Base-by-base conservation (phyloP, 2,113 vertebrate genomes). In the Microcebus jonahi region DNA sequence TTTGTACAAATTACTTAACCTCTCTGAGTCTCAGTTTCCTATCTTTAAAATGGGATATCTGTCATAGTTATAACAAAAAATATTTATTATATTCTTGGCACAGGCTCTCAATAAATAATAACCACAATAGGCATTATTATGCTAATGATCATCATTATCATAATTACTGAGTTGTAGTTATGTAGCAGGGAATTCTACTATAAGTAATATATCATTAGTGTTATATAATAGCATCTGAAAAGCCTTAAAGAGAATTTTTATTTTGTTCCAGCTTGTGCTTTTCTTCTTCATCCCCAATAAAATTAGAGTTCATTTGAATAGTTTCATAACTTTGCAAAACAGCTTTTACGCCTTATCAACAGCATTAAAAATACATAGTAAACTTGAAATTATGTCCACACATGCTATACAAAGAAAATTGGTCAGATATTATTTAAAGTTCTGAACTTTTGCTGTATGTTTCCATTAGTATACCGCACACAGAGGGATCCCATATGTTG, bases 191-290 rank as follows among this genome's bases (percentile, higher is more conserved):
- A 97, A 14, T 48, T 94, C 48, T 88, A 34, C 17, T 77, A 70
- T 3, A 45, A 84, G 53, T 84, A 57, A 59, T 81, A 27, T 68
- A 34, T 59, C 92, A 90, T 79, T 63, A 67, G 23, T 70, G 20
- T 57, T 57, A 21, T 57, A 57, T 57, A 57, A 57, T 57, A 83
- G 34, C 50, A 70, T 67, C n/a, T 93, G 34, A 76, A 82, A 88
- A 65, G 6, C 23, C 67, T 93, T 39, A 70, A 92, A 80, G 31
- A n/a, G 45, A 67, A 92, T 70, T 95, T 97, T 93, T 82, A 91
- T 80, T 85, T 95, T 77, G 34, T 75, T 39, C 25, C 42, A 88
- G 42, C 53, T 73, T 88, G 5, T 90, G 15, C 39, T 84, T 90
- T 85, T 68, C 29, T 55, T 23, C 55, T 85, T 94, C 31, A 71